Conservation (phyloP, 2,797 vertebrate genomes). For the Allobates femoralis region DNA sequence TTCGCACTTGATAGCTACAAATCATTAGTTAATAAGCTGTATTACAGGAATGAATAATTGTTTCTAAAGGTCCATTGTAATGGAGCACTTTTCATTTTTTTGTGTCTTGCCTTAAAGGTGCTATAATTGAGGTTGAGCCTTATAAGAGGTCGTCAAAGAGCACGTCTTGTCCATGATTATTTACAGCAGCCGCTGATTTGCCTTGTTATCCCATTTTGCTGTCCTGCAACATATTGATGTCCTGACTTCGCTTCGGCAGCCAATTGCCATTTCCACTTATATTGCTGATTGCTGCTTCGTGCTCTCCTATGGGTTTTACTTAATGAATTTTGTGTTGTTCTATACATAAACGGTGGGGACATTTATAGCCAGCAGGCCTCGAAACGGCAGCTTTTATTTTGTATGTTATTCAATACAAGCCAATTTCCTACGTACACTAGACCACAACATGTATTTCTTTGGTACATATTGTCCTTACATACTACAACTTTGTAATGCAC, state of each 20-base stretch:
- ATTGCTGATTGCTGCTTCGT: constrained; percentile 19
- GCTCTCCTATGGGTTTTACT: constrained; percentile 33
- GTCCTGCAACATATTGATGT: constrained; percentile 40
- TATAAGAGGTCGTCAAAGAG: constrained; percentile 4
- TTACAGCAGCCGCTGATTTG: constrained; percentile 18
- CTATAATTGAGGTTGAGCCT: constrained; percentile 18
- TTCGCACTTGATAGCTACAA: constrained; percentile 3
- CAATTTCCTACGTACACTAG: not conserved
- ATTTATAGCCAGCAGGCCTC: constrained; percentile 7
- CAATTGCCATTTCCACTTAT: constrained; percentile 37
- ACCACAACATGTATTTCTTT: not conserved
- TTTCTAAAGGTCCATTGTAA: constrained; percentile 7
- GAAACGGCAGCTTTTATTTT: constrained; percentile 13
- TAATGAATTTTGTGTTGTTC: constrained; percentile 35
- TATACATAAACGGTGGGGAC: not conserved
- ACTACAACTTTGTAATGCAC: not conserved
- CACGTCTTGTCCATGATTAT: constrained; percentile 12
- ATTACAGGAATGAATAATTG: constrained; percentile 27
- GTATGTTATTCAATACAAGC: not conserved
- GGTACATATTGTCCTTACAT: not conserved
- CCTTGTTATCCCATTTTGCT: constrained; percentile 39
- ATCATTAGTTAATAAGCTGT: constrained; percentile 15
- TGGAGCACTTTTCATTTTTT: constrained; percentile 10
- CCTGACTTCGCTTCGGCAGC: constrained; percentile 16
- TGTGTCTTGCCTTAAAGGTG: not conserved